phyloP scores from a whole-genome alignment of 2,888 invertebrate genomes.

The Saturnia pavonia region DNA sequence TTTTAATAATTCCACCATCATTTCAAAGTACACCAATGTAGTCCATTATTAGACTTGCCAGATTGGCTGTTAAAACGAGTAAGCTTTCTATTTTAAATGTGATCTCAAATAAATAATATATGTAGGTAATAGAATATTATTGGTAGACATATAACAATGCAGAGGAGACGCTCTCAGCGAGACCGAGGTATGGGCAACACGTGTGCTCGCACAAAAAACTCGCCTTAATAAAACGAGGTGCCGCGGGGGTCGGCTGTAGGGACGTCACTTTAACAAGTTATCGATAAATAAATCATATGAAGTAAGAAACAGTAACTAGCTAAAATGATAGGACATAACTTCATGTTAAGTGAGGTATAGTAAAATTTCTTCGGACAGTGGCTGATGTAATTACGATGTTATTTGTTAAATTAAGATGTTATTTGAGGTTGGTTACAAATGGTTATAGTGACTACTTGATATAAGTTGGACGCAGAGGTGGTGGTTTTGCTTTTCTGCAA shows the following conservation, averaged over 20 bases:
- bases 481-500: too few species aligned
- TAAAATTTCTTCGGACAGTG: too few species aligned
- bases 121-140: not conserved
- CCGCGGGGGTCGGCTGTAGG: conserved; percentile 64
- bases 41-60: too few species aligned
- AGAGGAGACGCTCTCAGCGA: conserved; percentile 17
- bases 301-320: not conserved
- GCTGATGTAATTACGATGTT: not conserved
- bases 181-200: conserved; percentile 69
- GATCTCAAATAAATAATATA: not conserved
- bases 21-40: too few species aligned
- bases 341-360: not conserved
- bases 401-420: not conserved
- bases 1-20: too few species aligned
- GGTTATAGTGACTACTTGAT: not conserved
- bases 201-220: conserved; percentile 78
- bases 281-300: conserved; percentile 14
- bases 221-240: conserved; percentile 76
- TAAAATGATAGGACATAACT: not conserved
- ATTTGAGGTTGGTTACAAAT: not conserved
- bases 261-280: conserved; percentile 32
- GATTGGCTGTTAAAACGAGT: too few species aligned
- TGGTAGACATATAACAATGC: conserved; percentile 18
- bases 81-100: not conserved
- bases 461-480: not conserved